Evolutionary conservation across 2,113 vertebrate species (phyloP), one percentile per base, ranked within the genome.

Genomic region (Plecturocebus donacophilus): DNA sequence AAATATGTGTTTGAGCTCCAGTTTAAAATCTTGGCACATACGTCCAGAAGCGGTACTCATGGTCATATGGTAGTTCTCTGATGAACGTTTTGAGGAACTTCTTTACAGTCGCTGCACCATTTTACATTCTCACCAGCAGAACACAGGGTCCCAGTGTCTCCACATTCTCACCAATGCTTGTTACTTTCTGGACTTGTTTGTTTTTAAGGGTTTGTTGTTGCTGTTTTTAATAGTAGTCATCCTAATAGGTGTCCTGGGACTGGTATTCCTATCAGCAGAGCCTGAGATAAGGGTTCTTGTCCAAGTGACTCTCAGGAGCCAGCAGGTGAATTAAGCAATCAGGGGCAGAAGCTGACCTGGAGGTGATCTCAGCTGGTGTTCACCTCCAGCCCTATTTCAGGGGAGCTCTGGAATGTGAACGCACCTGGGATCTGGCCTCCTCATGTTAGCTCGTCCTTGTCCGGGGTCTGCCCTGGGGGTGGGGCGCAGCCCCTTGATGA

Each of bases 361-460:
- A 23, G 17, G 30, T 2, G 19, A 58, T 25, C 71, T 25, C 20
- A 3, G 27, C 27, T 5, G 45, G 9, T 2, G 20, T 8, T 38
- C 12, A 0, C 25, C 12, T 11, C 17, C 42, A 17, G 35, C 16
- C 4, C 8, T 5, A 42, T 5, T 35, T 40, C 10, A 1, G 3
- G 6, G 85, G 5, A 8, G 20, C n/a, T 35, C n/a, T 16, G 5
- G 14, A 25, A 5, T 3, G 16, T 1, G 10, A 9, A 2, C 6
- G 27, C 1, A 30, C 23, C 25, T 11, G 8, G 13, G 54, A 56
- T 23, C 2, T 25, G 58, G 38, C 13, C 5, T 3, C 45, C 25
- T 8, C 30, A 0, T 0, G 1, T 32, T 35, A 8, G 54, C 4
- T 13, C 1, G 3, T 6, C 13, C 6, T 7, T 6, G 21, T 11